Conservation (phyloP, 2,113 vertebrate species). For the Talpa occidentalis region DNA sequence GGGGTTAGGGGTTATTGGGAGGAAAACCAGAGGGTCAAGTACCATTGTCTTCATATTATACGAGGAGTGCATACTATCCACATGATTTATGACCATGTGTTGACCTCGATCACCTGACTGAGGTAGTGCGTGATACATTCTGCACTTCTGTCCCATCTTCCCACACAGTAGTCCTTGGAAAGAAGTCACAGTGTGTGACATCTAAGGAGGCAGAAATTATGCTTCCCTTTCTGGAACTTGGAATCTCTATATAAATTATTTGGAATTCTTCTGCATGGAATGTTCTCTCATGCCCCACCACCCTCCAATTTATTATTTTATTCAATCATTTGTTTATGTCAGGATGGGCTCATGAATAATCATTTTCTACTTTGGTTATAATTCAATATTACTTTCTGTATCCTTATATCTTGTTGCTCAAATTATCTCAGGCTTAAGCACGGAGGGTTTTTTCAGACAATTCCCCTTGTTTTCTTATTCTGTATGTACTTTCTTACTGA, state of each 20-base stretch:
- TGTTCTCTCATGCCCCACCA: background rate
- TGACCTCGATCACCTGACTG: background rate
- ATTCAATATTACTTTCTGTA: background rate
- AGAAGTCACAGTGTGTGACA: background rate
- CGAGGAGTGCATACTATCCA: background rate
- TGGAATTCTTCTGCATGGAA: background rate
- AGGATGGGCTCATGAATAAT: background rate
- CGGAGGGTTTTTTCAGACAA: background rate
- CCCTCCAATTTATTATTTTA: background rate
- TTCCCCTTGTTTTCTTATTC: background rate
- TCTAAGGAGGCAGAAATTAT: background rate
- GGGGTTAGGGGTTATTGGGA: background rate
- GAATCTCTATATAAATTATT: background rate
- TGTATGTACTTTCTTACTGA: background rate
- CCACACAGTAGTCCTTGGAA: background rate
- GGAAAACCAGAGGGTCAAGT: background rate
- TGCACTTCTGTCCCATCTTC: background rate
- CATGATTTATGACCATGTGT: background rate
- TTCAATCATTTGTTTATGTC: background rate
- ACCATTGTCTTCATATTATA: conserved; percentile 13
- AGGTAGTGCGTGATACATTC: background rate
- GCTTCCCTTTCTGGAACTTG: background rate
- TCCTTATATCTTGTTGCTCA: background rate
- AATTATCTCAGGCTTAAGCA: background rate
- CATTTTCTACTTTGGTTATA: background rate